These are phyloP conservation scores for Pelecanus crispus DNA, from an alignment of 2,113 vertebrate species.

Conservation along the genomic window DNA sequence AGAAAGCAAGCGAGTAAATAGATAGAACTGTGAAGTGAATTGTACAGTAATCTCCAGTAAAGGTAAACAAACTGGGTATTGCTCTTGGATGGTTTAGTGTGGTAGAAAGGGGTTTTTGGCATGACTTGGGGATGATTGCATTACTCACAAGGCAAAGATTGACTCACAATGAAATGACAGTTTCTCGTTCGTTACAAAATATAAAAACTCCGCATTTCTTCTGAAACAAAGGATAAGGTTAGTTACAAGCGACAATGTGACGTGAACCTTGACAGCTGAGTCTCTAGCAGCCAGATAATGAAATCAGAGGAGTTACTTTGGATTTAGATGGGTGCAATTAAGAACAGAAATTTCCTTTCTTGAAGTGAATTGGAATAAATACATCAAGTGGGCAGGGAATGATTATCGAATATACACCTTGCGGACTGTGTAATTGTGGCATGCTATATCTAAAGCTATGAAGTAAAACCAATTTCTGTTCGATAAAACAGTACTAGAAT, in stretches of 20 bases:
- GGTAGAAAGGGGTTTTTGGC: slow-evolving; percentile 2
- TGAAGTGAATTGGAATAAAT: background rate
- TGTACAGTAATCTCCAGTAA: background rate
- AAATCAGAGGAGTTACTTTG: background rate
- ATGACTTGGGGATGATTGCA: background rate
- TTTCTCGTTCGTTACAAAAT: slow-evolving; percentile 7
- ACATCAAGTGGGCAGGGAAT: background rate
- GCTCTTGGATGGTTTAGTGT: background rate
- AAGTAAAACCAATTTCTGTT: background rate
- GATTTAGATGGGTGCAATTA: background rate
- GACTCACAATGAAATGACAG: slow-evolving; percentile 11
- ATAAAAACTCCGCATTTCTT: background rate
- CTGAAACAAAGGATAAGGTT: slow-evolving; percentile 3
- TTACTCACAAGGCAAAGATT: background rate
- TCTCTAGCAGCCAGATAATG: background rate
- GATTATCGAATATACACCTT: background rate
- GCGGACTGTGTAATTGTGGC: background rate
- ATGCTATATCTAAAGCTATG: background rate
- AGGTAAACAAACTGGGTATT: background rate
- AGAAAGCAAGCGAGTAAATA: background rate
- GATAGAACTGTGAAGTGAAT: background rate
- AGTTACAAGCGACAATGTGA: background rate
- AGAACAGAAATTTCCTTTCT: background rate
- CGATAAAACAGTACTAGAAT: background rate
- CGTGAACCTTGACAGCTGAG: background rate